Evolutionary conservation across 1,140 invertebrate species (phyloP).

Genomic region (Heliconius nattereri): DNA sequence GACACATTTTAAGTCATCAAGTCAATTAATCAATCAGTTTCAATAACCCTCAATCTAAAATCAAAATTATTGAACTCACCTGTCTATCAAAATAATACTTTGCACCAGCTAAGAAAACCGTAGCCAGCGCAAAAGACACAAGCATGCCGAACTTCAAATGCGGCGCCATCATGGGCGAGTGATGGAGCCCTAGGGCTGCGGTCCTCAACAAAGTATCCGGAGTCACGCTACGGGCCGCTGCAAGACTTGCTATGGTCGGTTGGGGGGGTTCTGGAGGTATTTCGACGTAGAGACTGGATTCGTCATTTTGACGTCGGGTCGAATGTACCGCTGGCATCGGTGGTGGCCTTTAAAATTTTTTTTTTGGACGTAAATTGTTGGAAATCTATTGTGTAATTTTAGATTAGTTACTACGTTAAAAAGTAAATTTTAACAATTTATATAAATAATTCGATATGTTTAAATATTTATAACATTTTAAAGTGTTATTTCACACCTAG

Average conservation of each 20-base stretch:
- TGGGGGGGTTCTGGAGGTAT: constrained; percentile 65
- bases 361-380: not conserved
- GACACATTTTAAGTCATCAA: no score
- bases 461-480: no score
- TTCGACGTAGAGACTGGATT: constrained; percentile 73
- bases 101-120: constrained; percentile 84
- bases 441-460: no score
- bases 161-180: constrained; percentile 79
- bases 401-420: no score
- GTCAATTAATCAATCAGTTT: no score
- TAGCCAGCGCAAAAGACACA: constrained; percentile 84
- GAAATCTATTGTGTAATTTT: not conserved
- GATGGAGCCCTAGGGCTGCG: constrained; percentile 70
- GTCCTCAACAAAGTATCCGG: constrained; percentile 70
- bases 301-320: constrained; percentile 52
- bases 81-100: constrained; percentile 87
- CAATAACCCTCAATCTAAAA: not conserved
- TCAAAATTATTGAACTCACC: constrained; percentile 6
- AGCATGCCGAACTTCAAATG: constrained; percentile 85
- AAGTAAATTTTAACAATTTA: no score
- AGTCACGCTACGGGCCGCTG: constrained; percentile 70
- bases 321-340: constrained; percentile 62
- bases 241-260: constrained; percentile 69
- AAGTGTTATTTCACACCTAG: no score
- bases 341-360: constrained; percentile 47